A percentile compares a stretch with the other conserved stretches of the same genome.
Conservation (phyloP, 1,140 invertebrate species). For the Semibalanus balanoides region DNA sequence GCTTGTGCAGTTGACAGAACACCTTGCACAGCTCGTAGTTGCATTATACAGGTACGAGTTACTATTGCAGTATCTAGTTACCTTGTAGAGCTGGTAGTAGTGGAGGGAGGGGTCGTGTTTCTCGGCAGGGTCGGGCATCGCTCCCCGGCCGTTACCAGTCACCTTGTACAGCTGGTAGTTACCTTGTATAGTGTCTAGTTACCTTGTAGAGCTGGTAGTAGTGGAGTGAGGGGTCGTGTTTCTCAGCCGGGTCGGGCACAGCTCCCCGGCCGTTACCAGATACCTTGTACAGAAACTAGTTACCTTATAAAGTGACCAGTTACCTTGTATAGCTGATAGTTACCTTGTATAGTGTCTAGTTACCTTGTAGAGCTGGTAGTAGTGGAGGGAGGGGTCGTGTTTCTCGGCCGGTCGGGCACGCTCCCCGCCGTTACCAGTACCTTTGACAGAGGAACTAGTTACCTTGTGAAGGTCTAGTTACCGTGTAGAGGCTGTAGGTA, state of each 20-base stretch:
- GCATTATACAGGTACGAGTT: too few species aligned
- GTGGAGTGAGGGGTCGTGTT: neutral
- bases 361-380: conserved; percentile 4
- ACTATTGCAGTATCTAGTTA: too few species aligned
- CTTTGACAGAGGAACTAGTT: too few species aligned
- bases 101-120: neutral
- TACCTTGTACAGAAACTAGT: too few species aligned
- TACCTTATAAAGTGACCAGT: too few species aligned
- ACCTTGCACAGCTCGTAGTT: too few species aligned
- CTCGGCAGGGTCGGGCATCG: neutral
- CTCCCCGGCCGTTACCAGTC: neutral
- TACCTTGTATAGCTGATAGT: too few species aligned
- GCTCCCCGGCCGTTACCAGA: neutral
- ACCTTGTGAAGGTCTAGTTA: too few species aligned
- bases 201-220: conserved; percentile 1
- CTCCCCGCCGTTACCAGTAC: neutral
- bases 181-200: too few species aligned
- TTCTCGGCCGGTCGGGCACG: neutral
- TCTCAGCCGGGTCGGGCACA: neutral
- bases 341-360: too few species aligned
- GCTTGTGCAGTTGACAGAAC: too few species aligned
- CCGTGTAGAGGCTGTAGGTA: neutral
- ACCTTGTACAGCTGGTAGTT: too few species aligned
- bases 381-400: neutral
- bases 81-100: neutral